Evolutionary conservation across 1,140 invertebrate genomes (phyloP), one percentile per base, ranked within the genome.

Genomic region (Drosophila burlai): DNA sequence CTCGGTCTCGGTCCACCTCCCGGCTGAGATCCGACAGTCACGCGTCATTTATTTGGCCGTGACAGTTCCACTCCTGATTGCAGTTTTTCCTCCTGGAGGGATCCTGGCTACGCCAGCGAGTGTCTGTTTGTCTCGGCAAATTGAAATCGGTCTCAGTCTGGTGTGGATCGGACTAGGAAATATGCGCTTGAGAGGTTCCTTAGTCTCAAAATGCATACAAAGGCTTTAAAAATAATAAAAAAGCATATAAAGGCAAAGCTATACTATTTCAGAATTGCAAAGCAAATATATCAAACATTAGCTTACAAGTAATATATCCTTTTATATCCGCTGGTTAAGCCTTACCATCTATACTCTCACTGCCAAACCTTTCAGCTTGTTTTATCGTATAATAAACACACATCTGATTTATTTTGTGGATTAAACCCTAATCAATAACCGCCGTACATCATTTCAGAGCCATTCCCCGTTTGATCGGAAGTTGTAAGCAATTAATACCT

Each of bases 401-500:
- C 24, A 21, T 57, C 42, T 71, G 64, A 68, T 71, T 71, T 71
- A 71, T 71, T 47, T 69, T 3, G 9, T 15, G n/a, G 67, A 55
- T 57, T 68, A 71, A 57, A 45, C 29, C 68, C 69, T 38, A 73
- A 61, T 73, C 68, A 45, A 73, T 73, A 74, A 38, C 45, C 29
- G 16, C 29, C 71, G 46, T 74, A 73, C 36, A 74, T 73, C 71
- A 74, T 47, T 29, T 34, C 60, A 31, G 18, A 15, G n/a, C 36
- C 50, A 18, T 24, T 38, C 38, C 29, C 52, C 31, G 10, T 26
- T 31, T 52, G 29, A 45, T 21, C 18, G 52, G 29, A 64, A 57
- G 52, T 61, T 66, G 63, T 76, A 57, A 36, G 69, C 76, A 86
- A 87, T 86, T 86, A 86, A 86, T 87, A 86, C 76, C 58, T 77